Conservation (phyloP, 1,140 invertebrate species). For the Samia ricini region DNA sequence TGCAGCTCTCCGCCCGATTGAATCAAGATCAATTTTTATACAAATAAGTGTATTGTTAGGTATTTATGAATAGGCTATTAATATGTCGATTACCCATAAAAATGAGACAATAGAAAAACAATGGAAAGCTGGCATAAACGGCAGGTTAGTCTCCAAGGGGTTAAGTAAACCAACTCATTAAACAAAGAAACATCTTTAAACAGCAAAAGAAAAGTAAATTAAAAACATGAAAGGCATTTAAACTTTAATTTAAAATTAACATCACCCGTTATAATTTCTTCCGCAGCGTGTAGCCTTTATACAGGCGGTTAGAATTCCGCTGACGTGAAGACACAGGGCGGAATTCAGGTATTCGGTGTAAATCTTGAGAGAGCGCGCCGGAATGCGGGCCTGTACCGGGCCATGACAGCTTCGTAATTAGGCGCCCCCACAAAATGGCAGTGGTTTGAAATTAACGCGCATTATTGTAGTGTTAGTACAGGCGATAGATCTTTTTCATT, state of each 20-base stretch:
- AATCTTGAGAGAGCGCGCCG: constrained; percentile 27
- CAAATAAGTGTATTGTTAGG: no score
- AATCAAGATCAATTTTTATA: no score
- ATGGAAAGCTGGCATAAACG: no score
- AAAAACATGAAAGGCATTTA: background rate
- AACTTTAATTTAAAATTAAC: constrained; percentile 10
- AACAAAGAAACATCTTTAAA: no score
- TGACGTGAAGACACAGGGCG: constrained; percentile 28
- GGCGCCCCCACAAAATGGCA: constrained; percentile 30
- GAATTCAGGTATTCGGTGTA: constrained; percentile 32
- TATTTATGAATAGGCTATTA: no score
- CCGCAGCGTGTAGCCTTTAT: constrained; percentile 11
- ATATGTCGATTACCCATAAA: no score
- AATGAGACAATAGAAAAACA: no score
- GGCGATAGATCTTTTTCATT: no score
- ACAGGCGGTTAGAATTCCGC: constrained; percentile 11
- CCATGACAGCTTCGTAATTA: constrained; percentile 40
- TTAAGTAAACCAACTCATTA: no score
- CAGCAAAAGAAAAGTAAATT: background rate
- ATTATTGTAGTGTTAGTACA: background rate
- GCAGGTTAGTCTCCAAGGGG: no score
- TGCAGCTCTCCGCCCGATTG: no score
- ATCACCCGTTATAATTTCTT: constrained; percentile 19
- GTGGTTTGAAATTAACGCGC: constrained; percentile 24
- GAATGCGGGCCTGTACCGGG: constrained; percentile 31